These are phyloP conservation scores for Oenanthe oenanthe DNA, from an alignment of 2,113 vertebrate species.

Conservation along the genomic window DNA sequence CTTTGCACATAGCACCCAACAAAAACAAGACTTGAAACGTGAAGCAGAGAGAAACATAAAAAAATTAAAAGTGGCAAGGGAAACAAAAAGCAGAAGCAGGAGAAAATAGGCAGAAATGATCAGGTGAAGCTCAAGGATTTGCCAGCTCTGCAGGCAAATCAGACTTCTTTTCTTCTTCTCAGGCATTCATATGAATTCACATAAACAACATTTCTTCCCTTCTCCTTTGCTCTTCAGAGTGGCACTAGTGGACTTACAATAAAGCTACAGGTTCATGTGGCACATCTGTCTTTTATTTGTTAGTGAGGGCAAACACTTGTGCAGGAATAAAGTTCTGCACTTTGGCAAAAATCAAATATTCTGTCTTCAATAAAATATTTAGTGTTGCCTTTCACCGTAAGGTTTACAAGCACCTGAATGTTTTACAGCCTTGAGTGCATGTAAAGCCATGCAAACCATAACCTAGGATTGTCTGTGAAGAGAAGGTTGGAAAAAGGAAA, in stretches of 20 bases:
- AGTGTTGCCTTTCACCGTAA: not conserved
- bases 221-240: not conserved
- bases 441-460: not conserved
- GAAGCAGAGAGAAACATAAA: not conserved
- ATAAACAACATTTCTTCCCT: not conserved
- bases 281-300: not conserved
- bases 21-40: not conserved
- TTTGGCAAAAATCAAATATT: not conserved
- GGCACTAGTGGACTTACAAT: not conserved
- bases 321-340: not conserved
- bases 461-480: not conserved
- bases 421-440: not conserved
- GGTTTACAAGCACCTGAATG: not conserved
- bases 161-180: not conserved
- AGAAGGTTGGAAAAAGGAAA: not conserved
- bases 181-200: not conserved
- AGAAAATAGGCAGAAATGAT: not conserved
- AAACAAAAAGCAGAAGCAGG: not conserved
- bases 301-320: not conserved
- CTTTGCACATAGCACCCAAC: not conserved
- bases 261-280: not conserved
- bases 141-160: not conserved
- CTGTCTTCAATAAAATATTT: not conserved
- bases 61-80: not conserved
- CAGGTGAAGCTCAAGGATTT: not conserved